Evolutionary conservation across 2,888 invertebrate genomes (phyloP), one percentile per base, ranked within the genome.

Genomic region (Patella ulyssiponensis): DNA sequence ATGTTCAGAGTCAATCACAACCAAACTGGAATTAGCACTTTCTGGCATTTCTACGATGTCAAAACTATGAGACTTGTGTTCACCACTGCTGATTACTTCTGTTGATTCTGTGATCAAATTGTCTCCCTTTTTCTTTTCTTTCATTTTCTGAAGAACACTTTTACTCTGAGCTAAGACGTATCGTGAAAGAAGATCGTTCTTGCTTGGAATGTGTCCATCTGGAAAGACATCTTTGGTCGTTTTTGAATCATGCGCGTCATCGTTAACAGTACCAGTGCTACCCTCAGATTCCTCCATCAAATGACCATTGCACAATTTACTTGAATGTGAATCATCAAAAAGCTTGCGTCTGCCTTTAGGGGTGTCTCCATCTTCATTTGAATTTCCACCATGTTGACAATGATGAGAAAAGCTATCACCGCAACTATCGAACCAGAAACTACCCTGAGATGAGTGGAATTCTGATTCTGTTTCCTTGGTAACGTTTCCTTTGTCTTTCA

Each of bases 351-450:
- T 52, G 7, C 70, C 53, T 27, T 75, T 75, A 20, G 52, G 1
- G 23, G 69, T 52, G 9, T 44, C 33, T 15, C n/a, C 20, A 20
- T 69, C 74, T 15, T 69, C 27, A 53, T 23, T 17, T 11, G 33
- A 44, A 23, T 70, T 69, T 11, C 64, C 23, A 23, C 33, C 52
- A 54, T 76, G 72, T 17, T 64, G 72, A n/a, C 44, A 64, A 76
- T 72, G 72, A 15, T 76, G 52, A 23, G 72, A 44, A 27, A 76
- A 76, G 23, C 73, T 76, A 12, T 76, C 73, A 7, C 76, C 76
- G 53, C 73, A 76, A 53, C 76, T 76, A 69, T 76, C 76, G 12
- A 72, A 76, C 76, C 76, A 76, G 64, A 73, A 76, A 64, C 73
- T 72, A 52, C 72, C 56, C 54, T 52, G 73, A 2, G 73, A 73